Conservation (phyloP, 2,888 invertebrate genomes). For the Drosophila anomalata region DNA sequence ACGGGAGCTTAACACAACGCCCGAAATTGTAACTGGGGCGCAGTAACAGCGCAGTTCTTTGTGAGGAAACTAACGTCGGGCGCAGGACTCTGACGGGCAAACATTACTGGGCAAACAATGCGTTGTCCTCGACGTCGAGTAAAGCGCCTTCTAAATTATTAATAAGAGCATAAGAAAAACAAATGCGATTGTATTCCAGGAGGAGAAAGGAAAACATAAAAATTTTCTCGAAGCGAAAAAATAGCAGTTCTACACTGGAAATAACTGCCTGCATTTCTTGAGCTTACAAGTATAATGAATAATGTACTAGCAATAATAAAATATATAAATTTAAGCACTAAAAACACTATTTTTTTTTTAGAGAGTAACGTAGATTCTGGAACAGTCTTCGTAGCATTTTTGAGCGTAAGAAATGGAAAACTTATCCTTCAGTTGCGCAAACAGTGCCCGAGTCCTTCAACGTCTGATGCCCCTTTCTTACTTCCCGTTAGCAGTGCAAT, state of each 20-base stretch:
- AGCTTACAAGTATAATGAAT: no score
- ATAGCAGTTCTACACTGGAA: constrained; percentile 3
- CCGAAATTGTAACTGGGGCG: constrained; percentile 67
- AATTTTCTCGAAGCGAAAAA: constrained; percentile 35
- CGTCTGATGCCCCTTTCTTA: constrained; percentile 8
- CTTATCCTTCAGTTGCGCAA: constrained; percentile 1
- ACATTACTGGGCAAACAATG: constrained; percentile 53
- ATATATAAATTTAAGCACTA: no score
- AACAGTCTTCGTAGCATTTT: neutral
- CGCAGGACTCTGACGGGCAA: constrained; percentile 34
- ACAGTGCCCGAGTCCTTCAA: constrained; percentile 21
- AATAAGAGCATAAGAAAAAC: constrained; percentile 76
- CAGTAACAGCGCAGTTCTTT: constrained; percentile 75
- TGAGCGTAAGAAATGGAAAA: constrained; percentile 3
- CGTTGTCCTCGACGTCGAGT: constrained; percentile 49
- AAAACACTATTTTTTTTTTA: no score
- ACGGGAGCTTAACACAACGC: constrained; percentile 68
- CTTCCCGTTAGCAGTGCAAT: constrained; percentile 31
- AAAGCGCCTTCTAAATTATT: constrained; percentile 77
- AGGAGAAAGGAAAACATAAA: constrained; percentile 52
- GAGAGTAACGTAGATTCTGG: no score
- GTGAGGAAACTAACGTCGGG: constrained; percentile 52
- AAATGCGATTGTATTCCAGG: constrained; percentile 73
- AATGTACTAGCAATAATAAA: no score
- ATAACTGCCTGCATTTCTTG: neutral